A percentile compares a stretch with the other conserved stretches of the same genome.
Conservation (phyloP, 2,113 vertebrate species). For the Polypterus senegalus region DNA sequence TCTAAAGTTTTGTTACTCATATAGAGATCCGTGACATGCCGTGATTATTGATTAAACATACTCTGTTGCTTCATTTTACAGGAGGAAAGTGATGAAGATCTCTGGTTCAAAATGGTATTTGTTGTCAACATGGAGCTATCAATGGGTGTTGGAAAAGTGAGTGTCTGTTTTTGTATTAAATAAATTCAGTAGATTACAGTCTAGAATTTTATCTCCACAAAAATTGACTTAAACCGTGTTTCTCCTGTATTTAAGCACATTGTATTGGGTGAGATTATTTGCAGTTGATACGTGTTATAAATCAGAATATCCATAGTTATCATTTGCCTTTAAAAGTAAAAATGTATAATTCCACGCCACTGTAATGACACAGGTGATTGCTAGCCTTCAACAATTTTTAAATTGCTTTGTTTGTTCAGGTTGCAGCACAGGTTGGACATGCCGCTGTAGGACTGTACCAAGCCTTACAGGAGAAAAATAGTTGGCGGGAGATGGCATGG, state of each 20-base stretch:
- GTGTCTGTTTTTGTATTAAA: not conserved
- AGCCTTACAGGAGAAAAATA: slow-evolving; percentile 53
- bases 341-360: too few relatives aligned
- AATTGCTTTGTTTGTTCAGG: slow-evolving; percentile 28
- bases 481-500: slow-evolving; percentile 55
- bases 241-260: too few relatives aligned
- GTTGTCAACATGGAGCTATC: slow-evolving; percentile 68
- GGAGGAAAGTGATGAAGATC: slow-evolving; percentile 49
- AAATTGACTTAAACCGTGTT: too few relatives aligned
- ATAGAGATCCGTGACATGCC: too few relatives aligned
- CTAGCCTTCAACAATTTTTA: not conserved
- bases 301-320: too few relatives aligned
- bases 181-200: too few relatives aligned
- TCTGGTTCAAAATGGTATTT: slow-evolving; percentile 66
- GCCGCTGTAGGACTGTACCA: slow-evolving; percentile 63
- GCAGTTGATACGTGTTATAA: too few relatives aligned
- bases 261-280: too few relatives aligned
- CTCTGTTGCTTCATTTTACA: slow-evolving; percentile 11
- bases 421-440: slow-evolving; percentile 64
- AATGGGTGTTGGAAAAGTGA: slow-evolving; percentile 64
- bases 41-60: too few relatives aligned
- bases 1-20: too few relatives aligned
- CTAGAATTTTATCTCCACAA: too few relatives aligned
- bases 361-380: not conserved
- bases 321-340: too few relatives aligned